These are phyloP conservation scores for Drosophila kepulauana DNA, from an alignment of 1,140 invertebrate genomes.

Conservation along the genomic window DNA sequence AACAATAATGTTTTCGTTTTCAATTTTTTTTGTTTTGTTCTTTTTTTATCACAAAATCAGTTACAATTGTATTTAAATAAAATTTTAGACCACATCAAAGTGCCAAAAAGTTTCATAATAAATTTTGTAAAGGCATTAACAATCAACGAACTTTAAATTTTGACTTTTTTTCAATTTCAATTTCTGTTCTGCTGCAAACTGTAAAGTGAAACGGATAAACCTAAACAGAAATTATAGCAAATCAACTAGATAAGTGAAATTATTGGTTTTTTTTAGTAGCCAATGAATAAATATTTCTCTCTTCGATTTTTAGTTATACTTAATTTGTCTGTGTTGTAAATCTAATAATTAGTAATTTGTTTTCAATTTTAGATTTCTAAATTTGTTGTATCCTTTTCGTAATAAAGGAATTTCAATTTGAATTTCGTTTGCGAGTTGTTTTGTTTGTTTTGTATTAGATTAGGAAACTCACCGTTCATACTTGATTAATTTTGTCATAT, in stretches of 20 bases:
- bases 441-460: conserved; percentile 54
- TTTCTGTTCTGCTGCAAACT: conserved; percentile 51
- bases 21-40: conserved; percentile 50
- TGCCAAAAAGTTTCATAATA: conserved; percentile 66
- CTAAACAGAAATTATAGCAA: conserved; percentile 35
- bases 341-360: conserved; percentile 57
- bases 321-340: conserved; percentile 51
- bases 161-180: conserved; percentile 65
- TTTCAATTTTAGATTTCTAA: conserved; percentile 46
- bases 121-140: conserved; percentile 84
- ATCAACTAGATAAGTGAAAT: conserved; percentile 24
- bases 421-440: conserved; percentile 42
- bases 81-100: conserved; percentile 59
- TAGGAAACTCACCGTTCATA: conserved; percentile 84
- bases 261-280: conserved; percentile 18
- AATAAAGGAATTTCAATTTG: conserved; percentile 40
- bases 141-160: conserved; percentile 75
- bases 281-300: conserved; percentile 29
- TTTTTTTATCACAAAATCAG: conserved; percentile 84
- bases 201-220: conserved; percentile 36
- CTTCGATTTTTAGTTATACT: background rate
- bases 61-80: conserved; percentile 84
- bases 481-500: conserved; percentile 75
- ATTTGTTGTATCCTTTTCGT: conserved; percentile 20
- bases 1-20: conserved; percentile 70